Percentiles rank a stretch among this genome's conserved stretches.
Conservation (phyloP, 1,140 invertebrate genomes). For the Sesamia nonagrioides region DNA sequence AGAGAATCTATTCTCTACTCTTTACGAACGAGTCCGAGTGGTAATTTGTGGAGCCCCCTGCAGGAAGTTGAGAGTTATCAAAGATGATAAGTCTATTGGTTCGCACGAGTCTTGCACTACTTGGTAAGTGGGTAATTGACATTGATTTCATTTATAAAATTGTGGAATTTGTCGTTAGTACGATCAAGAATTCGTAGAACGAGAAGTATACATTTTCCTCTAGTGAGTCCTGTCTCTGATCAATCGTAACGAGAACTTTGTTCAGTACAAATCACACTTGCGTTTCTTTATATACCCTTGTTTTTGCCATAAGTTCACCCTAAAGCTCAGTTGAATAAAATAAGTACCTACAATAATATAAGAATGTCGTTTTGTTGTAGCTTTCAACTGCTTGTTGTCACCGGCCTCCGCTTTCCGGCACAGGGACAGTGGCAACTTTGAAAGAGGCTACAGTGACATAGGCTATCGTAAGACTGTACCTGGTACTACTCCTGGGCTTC, state of each 20-base stretch:
- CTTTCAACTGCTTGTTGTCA: slow-evolving; percentile 62
- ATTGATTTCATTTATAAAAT: slow-evolving; percentile 39
- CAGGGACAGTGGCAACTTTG: slow-evolving; percentile 58
- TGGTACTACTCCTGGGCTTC: slow-evolving; percentile 54
- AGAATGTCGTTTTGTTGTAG: slow-evolving; percentile 60
- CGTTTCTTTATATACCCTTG: not conserved
- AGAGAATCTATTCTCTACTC: not conserved
- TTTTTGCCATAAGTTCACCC: too few relatives aligned
- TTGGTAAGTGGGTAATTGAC: slow-evolving; percentile 64
- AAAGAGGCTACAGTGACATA: slow-evolving; percentile 55
- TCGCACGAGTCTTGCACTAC: slow-evolving; percentile 59
- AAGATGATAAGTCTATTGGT: slow-evolving; percentile 68
- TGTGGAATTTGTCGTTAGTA: not conserved
- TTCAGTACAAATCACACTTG: too few relatives aligned
- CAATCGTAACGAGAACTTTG: not conserved
- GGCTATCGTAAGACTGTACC: slow-evolving; percentile 57
- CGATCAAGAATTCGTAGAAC: not conserved
- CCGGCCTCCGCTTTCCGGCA: slow-evolving; percentile 63
- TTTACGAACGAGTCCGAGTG: not conserved
- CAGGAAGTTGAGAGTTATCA: slow-evolving; percentile 43
- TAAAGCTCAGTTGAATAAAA: too few relatives aligned
- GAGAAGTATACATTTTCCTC: not conserved
- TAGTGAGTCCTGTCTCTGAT: not conserved
- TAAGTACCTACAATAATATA: not conserved
- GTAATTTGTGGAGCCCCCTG: slow-evolving; percentile 34